Evolutionary conservation across 2,797 vertebrate genomes (phyloP), one percentile per base, ranked within the genome.

Genomic region (Acipenser ruthenus): DNA sequence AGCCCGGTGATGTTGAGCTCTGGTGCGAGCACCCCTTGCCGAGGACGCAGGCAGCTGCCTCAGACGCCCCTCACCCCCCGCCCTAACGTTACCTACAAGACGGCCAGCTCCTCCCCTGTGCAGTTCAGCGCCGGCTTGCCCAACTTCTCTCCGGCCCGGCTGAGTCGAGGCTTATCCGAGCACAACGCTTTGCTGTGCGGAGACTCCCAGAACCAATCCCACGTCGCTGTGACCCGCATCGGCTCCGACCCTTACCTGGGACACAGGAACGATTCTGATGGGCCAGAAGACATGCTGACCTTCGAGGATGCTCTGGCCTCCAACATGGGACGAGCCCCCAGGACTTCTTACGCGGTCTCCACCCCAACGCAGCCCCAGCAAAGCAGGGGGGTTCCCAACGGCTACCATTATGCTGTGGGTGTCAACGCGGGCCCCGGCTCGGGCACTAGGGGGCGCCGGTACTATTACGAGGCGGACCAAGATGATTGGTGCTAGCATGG

Each of bases 401-500:
- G 95, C 67, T 95, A 90, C 83, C 93, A 96, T 75, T 92, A 91
- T 77, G 89, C 85, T 61, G 78, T 90, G 74, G 90, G 90, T 60
- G 87, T 87, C 74, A 86, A 83, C 79, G 60, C 91, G 0, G 85
- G 87, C 63, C 78, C 87, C 0, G 80, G 80, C 68, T 73, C 87
- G 2, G 81, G 84, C 62, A 64, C 83, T 69, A 82, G 93, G 78
- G 83, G 88, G 68, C 81, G 88, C n/a, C 89, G 92, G 67, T 93
- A 91, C 84, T 93, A 93, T 85, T 91, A 86, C 5, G 87, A 92
- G 78, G 89, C 88, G 18, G 90, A 94, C 23, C 89, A 92, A 79
- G 92, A 94, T 8, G 91, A 95, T 86, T 95, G 96, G 95, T 97
- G 95, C 95, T 98, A 98, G 90, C 87, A 87, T 87, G 88, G 74